phyloP scores from a whole-genome alignment of 2,888 invertebrate species.

The Cephonodes hylas region DNA sequence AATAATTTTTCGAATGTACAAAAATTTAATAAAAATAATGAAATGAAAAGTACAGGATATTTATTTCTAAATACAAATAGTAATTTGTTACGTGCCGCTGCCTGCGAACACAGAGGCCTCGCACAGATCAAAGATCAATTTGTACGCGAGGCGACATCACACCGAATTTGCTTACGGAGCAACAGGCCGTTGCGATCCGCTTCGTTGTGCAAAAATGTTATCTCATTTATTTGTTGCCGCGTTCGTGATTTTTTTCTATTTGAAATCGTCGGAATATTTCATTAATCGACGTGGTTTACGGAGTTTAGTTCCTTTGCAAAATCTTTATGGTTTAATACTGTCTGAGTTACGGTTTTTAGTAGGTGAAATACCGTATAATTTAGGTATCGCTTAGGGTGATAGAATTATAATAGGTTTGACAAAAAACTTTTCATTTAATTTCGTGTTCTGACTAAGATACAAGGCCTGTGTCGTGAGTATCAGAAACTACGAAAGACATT shows the following conservation, averaged over 20 bases:
- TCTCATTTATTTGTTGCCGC: slow-evolving; percentile 3
- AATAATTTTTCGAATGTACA: no score
- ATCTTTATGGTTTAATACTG: not conserved
- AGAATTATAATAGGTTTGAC: no score
- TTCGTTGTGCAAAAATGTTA: slow-evolving; percentile 9
- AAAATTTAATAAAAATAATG: not conserved
- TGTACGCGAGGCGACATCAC: slow-evolving; percentile 19
- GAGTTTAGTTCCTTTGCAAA: not conserved
- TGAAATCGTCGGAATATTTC: not conserved
- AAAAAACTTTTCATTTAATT: no score
- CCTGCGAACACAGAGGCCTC: slow-evolving; percentile 16
- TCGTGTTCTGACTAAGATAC: no score
- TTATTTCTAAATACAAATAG: not conserved
- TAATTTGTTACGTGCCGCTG: slow-evolving; percentile 21
- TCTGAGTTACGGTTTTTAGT: no score
- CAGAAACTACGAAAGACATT: no score
- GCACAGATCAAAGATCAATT: slow-evolving; percentile 30
- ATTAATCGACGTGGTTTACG: not conserved
- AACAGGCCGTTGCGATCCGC: not conserved
- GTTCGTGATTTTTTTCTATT: not conserved
- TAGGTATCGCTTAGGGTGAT: no score
- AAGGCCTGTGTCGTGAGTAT: no score
- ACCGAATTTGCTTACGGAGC: slow-evolving; percentile 13
- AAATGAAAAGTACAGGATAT: not conserved
- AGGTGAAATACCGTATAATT: no score